These are phyloP conservation scores for Phylloscopus trochiloides DNA, from an alignment of 2,113 vertebrate species.

Conservation along the genomic window DNA sequence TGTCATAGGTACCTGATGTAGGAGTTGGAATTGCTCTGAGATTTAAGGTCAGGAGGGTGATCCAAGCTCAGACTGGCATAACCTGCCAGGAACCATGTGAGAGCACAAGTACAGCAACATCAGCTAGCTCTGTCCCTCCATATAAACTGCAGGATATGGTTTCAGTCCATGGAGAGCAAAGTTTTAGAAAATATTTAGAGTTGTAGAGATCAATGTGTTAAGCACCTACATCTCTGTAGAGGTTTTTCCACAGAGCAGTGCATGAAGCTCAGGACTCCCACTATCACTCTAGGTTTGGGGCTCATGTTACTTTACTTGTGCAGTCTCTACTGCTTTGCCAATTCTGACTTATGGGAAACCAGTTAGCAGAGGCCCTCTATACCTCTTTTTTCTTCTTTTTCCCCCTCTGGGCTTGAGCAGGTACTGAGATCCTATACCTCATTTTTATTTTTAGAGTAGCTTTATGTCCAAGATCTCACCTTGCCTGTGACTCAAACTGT, in stretches of 20 bases:
- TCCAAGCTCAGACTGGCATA: neutral
- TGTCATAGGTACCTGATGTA: neutral
- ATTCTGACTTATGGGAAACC: neutral
- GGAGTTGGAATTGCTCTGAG: neutral
- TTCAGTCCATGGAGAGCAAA: neutral
- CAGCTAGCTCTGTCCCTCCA: neutral
- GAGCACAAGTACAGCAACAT: neutral
- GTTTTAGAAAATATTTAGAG: neutral
- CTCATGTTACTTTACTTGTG: neutral
- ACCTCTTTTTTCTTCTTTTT: neutral
- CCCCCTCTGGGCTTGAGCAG: rapidly evolving
- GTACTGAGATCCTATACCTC: neutral
- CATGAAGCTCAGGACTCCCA: neutral
- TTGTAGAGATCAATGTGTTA: neutral
- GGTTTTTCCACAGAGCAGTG: neutral
- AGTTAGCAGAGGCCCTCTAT: neutral
- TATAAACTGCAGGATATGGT: neutral
- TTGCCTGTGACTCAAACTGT: neutral
- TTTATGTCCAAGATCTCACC: neutral
- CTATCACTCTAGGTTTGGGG: neutral
- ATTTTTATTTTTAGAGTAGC: neutral
- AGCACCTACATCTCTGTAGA: neutral
- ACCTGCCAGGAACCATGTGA: neutral
- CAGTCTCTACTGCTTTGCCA: neutral
- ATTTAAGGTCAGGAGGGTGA: neutral